phyloP scores from a whole-genome alignment of 2,113 vertebrate species.

The Oxyruncus cristatus region DNA sequence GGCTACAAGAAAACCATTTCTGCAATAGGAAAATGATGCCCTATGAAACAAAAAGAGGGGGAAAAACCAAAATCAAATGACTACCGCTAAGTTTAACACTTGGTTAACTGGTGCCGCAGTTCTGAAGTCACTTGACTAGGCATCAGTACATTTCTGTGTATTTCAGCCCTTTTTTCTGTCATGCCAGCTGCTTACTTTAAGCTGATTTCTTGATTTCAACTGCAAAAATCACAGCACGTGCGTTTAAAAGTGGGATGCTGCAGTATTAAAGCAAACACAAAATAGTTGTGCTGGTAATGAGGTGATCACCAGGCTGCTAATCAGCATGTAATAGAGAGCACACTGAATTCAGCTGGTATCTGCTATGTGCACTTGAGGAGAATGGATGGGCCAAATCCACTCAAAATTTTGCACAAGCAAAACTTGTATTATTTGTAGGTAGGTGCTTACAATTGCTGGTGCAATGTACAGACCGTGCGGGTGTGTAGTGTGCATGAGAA shows the following conservation, averaged over 20 bases:
- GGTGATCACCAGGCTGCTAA: neutral
- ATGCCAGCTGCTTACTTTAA: neutral
- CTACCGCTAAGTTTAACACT: neutral
- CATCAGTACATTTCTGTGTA: neutral
- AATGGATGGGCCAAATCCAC: neutral
- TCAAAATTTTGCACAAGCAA: neutral
- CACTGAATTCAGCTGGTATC: neutral
- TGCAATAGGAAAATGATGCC: neutral
- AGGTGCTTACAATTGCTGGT: neutral
- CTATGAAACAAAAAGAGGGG: neutral
- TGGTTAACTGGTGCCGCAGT: neutral
- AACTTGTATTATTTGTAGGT: neutral
- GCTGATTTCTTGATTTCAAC: neutral
- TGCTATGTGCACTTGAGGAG: neutral
- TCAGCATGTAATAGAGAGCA: neutral
- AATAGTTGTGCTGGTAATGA: neutral
- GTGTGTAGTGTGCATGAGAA: neutral
- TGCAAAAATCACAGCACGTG: neutral
- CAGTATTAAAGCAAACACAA: neutral
- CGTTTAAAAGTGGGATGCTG: neutral
- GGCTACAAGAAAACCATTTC: neutral
- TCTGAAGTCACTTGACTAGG: neutral
- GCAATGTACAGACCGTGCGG: neutral
- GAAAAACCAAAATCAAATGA: fast-evolving
- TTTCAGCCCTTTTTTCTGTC: neutral